These are phyloP conservation scores for Tyto alba DNA, from an alignment of 2,113 vertebrate species.

Conservation along the genomic window DNA sequence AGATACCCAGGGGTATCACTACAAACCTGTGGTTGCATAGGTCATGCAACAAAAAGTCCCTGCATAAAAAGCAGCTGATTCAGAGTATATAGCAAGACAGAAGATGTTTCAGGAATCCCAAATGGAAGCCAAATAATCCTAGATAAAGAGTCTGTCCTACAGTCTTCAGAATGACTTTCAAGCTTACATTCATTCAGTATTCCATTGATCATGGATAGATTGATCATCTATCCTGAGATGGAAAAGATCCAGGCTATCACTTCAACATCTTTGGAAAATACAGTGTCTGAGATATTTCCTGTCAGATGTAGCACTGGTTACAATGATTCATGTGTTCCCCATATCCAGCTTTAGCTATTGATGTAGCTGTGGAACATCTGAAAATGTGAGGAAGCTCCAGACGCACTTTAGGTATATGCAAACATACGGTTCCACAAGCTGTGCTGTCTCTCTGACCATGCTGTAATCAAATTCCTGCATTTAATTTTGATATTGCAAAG, in stretches of 20 bases:
- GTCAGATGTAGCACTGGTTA: not conserved
- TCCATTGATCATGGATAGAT: not conserved
- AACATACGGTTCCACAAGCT: not conserved
- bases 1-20: not conserved
- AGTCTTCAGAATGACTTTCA: not conserved
- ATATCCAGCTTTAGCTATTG: not conserved
- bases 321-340: not conserved
- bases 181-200: not conserved
- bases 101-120: not conserved
- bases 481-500: not conserved
- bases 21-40: not conserved
- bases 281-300: not conserved
- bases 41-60: not conserved
- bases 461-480: not conserved
- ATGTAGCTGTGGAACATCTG: not conserved
- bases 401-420: not conserved
- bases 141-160: not conserved
- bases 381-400: not conserved
- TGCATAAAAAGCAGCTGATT: not conserved
- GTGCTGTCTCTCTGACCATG: not conserved
- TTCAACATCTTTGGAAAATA: not conserved
- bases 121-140: not conserved
- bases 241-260: not conserved
- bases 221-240: not conserved
- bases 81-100: not conserved